These are phyloP conservation scores for Pardosa pseudoannulata DNA, from an alignment of 2,888 invertebrate species.

Conservation along the genomic window DNA sequence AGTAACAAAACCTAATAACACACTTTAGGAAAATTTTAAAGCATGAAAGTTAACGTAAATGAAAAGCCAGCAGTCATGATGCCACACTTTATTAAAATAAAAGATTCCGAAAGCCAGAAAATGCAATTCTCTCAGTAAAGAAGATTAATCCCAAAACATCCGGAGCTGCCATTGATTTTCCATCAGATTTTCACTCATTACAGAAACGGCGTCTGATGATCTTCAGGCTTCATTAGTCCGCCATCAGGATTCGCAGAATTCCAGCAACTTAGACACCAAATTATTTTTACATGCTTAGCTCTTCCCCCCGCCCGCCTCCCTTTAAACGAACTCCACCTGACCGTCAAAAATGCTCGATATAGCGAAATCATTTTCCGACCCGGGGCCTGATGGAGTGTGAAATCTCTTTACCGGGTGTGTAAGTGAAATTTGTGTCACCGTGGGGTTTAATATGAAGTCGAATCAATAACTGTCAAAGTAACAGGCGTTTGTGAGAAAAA, in stretches of 20 bases:
- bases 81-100: no score
- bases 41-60: no score
- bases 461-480: no score
- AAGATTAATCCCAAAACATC: not conserved
- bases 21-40: no score
- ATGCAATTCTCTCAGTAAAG: not conserved
- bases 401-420: not conserved
- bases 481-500: no score
- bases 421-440: not conserved
- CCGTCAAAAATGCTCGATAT: not conserved
- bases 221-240: conserved; percentile 21
- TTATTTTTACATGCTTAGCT: not conserved
- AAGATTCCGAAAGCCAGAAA: not conserved
- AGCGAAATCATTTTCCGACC: no score
- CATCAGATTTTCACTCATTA: conserved; percentile 15
- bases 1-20: no score
- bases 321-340: not conserved
- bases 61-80: no score
- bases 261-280: not conserved
- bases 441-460: not conserved
- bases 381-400: not conserved
- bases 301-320: no score
- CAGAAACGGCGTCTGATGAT: conserved; percentile 12
- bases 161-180: conserved; percentile 13
- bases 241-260: not conserved